These are phyloP conservation scores for Drosophila sproati DNA, from an alignment of 1,140 invertebrate species.

Conservation along the genomic window DNA sequence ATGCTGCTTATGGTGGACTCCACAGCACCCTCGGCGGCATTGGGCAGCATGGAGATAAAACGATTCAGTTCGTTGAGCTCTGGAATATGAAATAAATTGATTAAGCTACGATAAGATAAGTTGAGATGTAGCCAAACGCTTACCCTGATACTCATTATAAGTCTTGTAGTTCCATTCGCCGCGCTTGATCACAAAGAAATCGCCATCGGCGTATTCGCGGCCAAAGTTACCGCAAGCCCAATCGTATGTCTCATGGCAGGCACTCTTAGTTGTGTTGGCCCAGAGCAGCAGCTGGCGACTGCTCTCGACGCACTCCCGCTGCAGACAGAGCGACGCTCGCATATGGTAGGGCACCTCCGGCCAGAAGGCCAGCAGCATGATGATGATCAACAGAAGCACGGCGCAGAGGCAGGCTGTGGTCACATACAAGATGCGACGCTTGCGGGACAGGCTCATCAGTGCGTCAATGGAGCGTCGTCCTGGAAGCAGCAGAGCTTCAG, in stretches of 20 bases:
- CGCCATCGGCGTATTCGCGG: slow-evolving; percentile 67
- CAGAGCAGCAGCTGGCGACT: slow-evolving; percentile 78
- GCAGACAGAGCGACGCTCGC: slow-evolving; percentile 75
- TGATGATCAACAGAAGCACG: slow-evolving; percentile 75
- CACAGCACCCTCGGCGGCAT: slow-evolving; percentile 62
- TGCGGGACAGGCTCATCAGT: slow-evolving; percentile 73
- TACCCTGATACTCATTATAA: slow-evolving; percentile 83
- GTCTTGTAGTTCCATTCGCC: slow-evolving; percentile 84
- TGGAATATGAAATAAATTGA: slow-evolving; percentile 6
- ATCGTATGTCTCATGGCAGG: slow-evolving; percentile 81
- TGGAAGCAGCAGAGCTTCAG: slow-evolving; percentile 77
- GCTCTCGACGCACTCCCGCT: slow-evolving; percentile 79
- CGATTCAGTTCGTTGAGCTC: slow-evolving; percentile 82
- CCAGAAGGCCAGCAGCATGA: slow-evolving; percentile 80
- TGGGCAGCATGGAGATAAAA: slow-evolving; percentile 82
- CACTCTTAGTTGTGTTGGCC: slow-evolving; percentile 76
- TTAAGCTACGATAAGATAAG: neutral
- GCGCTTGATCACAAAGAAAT: slow-evolving; percentile 80
- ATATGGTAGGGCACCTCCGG: slow-evolving; percentile 81
- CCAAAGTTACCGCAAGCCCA: slow-evolving; percentile 83
- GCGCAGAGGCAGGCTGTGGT: slow-evolving; percentile 78
- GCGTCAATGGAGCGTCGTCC: slow-evolving; percentile 80
- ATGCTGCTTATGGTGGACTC: slow-evolving; percentile 76
- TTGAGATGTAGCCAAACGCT: slow-evolving; percentile 18
- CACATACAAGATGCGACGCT: slow-evolving; percentile 76